These are phyloP conservation scores for Condylura cristata DNA, from an alignment of 2,113 vertebrate species.

Conservation along the genomic window DNA sequence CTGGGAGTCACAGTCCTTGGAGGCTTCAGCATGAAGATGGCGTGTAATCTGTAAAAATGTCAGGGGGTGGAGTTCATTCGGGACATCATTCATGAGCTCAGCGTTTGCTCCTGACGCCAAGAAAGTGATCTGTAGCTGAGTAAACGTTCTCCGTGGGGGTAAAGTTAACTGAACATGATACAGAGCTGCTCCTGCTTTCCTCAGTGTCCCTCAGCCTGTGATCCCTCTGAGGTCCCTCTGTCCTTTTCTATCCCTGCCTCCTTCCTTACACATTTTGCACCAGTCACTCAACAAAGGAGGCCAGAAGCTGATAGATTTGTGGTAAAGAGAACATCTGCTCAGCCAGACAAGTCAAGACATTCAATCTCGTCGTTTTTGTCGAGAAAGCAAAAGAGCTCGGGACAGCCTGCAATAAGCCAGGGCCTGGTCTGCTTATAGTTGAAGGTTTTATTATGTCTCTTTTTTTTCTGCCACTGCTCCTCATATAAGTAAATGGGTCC, in stretches of 20 bases:
- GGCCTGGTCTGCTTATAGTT: not conserved
- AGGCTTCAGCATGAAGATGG: too few relatives aligned
- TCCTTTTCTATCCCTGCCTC: not conserved
- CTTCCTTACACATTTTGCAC: not conserved
- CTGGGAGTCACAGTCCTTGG: too few relatives aligned
- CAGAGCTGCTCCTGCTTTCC: not conserved
- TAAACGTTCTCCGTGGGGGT: not conserved
- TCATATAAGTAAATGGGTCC: not conserved
- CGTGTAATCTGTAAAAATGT: too few relatives aligned
- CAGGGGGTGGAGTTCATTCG: too few relatives aligned
- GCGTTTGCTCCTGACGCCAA: too few relatives aligned
- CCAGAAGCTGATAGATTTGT: not conserved
- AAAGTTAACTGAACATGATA: not conserved
- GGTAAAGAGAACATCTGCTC: constrained; percentile 43
- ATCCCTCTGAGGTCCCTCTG: not conserved
- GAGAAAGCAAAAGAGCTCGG: constrained; percentile 31
- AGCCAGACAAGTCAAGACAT: not conserved
- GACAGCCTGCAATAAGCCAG: not conserved
- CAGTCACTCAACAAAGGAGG: constrained; percentile 10
- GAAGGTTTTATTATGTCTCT: not conserved
- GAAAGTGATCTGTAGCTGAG: not conserved
- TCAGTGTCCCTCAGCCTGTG: not conserved
- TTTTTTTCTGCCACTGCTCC: not conserved
- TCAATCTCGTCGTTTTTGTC: not conserved
- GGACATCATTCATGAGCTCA: too few relatives aligned